A percentile compares a stretch with the other conserved stretches of the same genome.
These are phyloP conservation scores for Lithophane leautieri DNA, from an alignment of 2,888 invertebrate species.

Conservation along the genomic window DNA sequence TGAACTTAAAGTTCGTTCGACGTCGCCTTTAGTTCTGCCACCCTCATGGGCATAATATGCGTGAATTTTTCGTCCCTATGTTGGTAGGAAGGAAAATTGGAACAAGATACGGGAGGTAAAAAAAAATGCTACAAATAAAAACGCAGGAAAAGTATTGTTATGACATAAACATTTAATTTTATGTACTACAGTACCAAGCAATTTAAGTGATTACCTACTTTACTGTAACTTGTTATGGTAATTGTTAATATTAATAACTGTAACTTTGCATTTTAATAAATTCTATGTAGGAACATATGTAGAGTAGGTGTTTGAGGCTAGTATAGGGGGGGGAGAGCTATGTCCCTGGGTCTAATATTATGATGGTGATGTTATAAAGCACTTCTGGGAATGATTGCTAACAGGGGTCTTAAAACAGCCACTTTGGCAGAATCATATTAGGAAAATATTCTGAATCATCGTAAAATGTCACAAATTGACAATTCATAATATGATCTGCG, in stretches of 20 bases:
- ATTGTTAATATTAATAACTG: not conserved
- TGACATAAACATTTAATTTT: not conserved
- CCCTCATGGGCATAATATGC: too few species aligned
- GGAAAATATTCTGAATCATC: too few species aligned
- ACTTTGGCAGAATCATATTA: too few species aligned
- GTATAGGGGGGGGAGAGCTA: too few species aligned
- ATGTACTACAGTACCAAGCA: not conserved
- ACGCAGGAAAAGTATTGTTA: conserved; percentile 3
- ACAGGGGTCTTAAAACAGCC: too few species aligned
- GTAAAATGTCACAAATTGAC: too few species aligned
- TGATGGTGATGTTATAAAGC: too few species aligned
- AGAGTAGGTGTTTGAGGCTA: not conserved
- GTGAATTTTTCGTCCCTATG: too few species aligned
- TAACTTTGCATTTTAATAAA: not conserved
- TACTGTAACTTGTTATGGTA: not conserved
- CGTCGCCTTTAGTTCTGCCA: too few species aligned
- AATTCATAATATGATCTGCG: too few species aligned
- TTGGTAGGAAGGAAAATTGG: not conserved
- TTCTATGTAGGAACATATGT: not conserved
- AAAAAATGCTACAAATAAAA: not conserved
- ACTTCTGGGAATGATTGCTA: too few species aligned
- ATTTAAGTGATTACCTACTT: not conserved
- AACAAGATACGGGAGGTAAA: not conserved
- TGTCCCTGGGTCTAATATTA: not conserved
- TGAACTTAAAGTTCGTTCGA: not conserved